Evolutionary conservation across 2,888 invertebrate genomes (phyloP).

Genomic region (Papilio gigon): DNA sequence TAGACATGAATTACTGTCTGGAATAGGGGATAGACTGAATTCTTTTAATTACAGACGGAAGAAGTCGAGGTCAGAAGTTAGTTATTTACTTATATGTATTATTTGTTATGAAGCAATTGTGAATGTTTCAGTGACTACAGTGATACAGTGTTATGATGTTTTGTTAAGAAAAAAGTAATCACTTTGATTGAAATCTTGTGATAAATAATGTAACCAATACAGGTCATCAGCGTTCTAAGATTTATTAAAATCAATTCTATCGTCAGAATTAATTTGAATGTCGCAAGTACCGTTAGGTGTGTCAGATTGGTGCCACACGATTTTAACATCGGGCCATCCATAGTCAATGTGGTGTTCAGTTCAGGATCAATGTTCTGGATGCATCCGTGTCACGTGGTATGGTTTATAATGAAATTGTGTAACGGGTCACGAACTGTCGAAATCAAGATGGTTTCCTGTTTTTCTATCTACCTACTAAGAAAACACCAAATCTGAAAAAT

Average conservation of each 20-base stretch:
- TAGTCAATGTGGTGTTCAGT: conserved; percentile 54
- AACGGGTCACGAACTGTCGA: conserved; percentile 21
- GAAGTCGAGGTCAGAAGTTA: too few relatives aligned
- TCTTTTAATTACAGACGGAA: too few relatives aligned
- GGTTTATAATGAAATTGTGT: conserved; percentile 19
- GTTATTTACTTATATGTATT: too few relatives aligned
- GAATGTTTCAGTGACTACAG: too few relatives aligned
- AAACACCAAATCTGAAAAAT: neutral
- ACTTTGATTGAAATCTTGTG: neutral
- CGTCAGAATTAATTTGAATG: neutral
- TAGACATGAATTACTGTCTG: too few relatives aligned
- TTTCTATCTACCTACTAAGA: neutral
- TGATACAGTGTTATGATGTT: too few relatives aligned
- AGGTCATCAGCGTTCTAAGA: neutral
- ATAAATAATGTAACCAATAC: neutral
- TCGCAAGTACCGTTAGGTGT: conserved; percentile 8
- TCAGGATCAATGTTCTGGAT: conserved; percentile 69
- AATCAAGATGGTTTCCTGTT: neutral
- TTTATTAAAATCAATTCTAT: neutral
- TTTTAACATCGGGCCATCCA: conserved; percentile 43
- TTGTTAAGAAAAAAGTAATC: too few relatives aligned
- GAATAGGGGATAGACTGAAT: too few relatives aligned
- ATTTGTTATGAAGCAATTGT: too few relatives aligned
- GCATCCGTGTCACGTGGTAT: conserved; percentile 30
- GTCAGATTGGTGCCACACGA: neutral